Base-by-base conservation (phyloP, 1,140 invertebrate species). In the Drosophila mayri region DNA sequence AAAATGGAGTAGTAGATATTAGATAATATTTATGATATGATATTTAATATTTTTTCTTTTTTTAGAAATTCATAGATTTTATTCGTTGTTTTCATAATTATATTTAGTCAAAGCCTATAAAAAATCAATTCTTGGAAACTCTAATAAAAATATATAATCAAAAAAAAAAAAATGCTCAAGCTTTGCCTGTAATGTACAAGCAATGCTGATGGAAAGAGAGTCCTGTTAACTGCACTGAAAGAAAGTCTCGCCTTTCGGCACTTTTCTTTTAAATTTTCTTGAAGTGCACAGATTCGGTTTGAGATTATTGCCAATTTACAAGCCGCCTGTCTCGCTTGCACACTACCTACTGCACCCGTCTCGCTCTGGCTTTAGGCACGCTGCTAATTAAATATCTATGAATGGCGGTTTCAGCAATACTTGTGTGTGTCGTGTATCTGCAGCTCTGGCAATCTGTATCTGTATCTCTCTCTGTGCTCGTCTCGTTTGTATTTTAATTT, bases 381-480 rank as follows among this genome's bases (percentile, higher is more conserved):
- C 68, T 71, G 79, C 90, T 91, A 91, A 91, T 91, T 91, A 91
- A 91, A 90, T 91, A 91, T 91, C 90, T 91, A 91, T 90, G 90
- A 91, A 90, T 91, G 90, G 85, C 90, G 85, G 90, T 79, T 79
- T 60, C 70, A 47, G 70, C 66, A 78, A 78, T 64, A 63, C 40
- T 58, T 46, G 44, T 61, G 50, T 30, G 28, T 30, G 25, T 64
- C 28, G 46, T 50, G 28, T 57, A 54, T 54, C 25, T 62, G 41
- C 73, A 67, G 50, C 65, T 54, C 9, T 28, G 20, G 14, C 44
- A 44, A 22, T n/a, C n/a, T 65, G 43, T 43, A 38, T 40, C 35
- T 67, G 40, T 49, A 43, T 49, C 52, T 54, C 22, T 47, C 38
- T n/a, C 40, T 10, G 12, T 16, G 16, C 28, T 18, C 28, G 50